Evolutionary conservation across 2,888 invertebrate genomes (phyloP).

Genomic region (Ophion obscuratus): DNA sequence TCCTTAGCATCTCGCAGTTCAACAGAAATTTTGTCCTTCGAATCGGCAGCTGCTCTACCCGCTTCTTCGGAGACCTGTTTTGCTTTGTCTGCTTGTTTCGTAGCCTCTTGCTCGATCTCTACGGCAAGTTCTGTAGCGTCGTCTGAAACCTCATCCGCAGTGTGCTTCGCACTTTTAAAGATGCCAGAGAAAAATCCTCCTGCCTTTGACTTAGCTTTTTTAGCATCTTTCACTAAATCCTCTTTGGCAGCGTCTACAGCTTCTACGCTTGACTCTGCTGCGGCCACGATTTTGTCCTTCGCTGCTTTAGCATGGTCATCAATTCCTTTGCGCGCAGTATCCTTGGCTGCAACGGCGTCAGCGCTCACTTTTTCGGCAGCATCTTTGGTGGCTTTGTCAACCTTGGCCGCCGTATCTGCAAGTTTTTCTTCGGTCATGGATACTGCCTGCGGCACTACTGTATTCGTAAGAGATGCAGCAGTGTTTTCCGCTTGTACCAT

Average conservation of each 20-base stretch:
- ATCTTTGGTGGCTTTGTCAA: conserved; percentile 41
- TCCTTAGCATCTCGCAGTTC: conserved; percentile 56
- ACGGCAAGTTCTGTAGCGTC: conserved; percentile 47
- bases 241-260: conserved; percentile 39
- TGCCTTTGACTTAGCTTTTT: conserved; percentile 84
- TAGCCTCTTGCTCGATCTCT: conserved; percentile 33
- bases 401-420: conserved; percentile 10
- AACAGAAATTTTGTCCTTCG: conserved; percentile 29
- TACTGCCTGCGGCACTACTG: conserved; percentile 37
- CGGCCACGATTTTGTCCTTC: conserved; percentile 46
- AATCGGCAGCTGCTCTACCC: conserved; percentile 53
- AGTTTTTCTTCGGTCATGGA: conserved; percentile 72
- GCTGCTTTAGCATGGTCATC: conserved; percentile 23
- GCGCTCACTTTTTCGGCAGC: conserved; percentile 37
- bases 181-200: conserved; percentile 66
- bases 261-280: conserved; percentile 37
- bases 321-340: conserved; percentile 61
- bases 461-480: conserved; percentile 80
- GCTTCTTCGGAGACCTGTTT: conserved; percentile 32
- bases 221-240: conserved; percentile 68
- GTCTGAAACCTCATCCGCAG: conserved; percentile 50
- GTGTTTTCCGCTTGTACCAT: conserved; percentile 62
- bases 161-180: conserved; percentile 51
- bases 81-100: conserved; percentile 62
- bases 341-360: conserved; percentile 42